Base-by-base conservation (phyloP, 1,140 invertebrate genomes). In the Drosophila nebulosa region DNA sequence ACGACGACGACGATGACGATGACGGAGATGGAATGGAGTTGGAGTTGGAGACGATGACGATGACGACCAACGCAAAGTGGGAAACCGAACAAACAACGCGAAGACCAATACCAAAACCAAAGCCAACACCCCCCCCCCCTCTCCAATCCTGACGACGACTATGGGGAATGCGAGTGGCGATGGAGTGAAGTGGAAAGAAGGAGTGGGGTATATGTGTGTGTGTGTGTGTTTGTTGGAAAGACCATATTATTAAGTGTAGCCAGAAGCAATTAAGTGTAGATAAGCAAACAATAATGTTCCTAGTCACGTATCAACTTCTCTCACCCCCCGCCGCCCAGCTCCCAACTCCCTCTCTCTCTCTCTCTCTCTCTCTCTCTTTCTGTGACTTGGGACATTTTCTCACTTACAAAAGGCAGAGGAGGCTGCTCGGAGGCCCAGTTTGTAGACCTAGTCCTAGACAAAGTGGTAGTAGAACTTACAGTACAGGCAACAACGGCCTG, bases 251-350 rank as follows among this genome's bases (percentile, higher is more conserved):
- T 90, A 90, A 90, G 86, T 90, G 86, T 90, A 90, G 86, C 86
- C 88, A 90, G 86, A 88, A 90, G 86, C 86, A 90, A 90, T 90
- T 90, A 90, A 89, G 81, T 90, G 86, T 88, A 80, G 86, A 90
- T 90, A 90, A 90, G 86, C 81, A 90, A 90, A 90, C 86, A 90
- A 90, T 90, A 90, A 90, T 90, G 81, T 86, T 90, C 86, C 86
- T 76, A 86, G 86, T 90, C 86, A 90, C 86, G 86, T 90, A 86
- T 46, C 16, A 46, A 46, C 39, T 46, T 46, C 39, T 46, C 39
- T 46, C 4, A 21, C 86, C 63, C 58, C 16, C 27, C 32, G 63
- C 7, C 42, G n/a, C n/a, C n/a, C n/a, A n/a, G n/a, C n/a, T n/a
- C n/a, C n/a, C n/a, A n/a, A n/a, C 21, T 10, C 42, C 9, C 42